Base-by-base conservation (phyloP, 1,140 invertebrate genomes). In the Calycopis cecrops region DNA sequence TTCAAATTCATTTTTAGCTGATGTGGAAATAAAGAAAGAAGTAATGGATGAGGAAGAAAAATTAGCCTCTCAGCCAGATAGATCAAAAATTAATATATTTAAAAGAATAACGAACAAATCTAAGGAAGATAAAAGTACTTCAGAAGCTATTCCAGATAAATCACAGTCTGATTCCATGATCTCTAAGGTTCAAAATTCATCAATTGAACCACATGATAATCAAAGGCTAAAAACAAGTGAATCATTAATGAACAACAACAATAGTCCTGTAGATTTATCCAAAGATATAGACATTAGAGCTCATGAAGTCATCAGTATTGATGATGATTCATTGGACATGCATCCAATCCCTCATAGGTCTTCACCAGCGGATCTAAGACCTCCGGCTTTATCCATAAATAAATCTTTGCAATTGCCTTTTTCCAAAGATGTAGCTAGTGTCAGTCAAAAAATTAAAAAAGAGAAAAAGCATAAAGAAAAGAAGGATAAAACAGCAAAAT, bases 11-110 rank as follows among this genome's bases (percentile, higher is more conserved):
- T 61, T 89, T 40, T 65, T 85, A 71, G 65, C 73, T 52, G 75
- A 85, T 52, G 62, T 72, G 57, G 76, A 79, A 62, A 87, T 88
- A 55, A 88, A 89, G 56, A 87, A 83, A 57, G 86, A 89, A 48
- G 84, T 90, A 59, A 76, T 87, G 52, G 89, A 90, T 44, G 90
- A 90, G 72, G 88, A 92, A 37, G 92, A 92, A 67, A 94, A 95
- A 85, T 75, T 95, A 16, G 90, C 91, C 0, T 92, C 90, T 3
- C 94, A 95, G 76, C 94, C 94, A 1, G 93, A 95, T 73, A 93
- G 92, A 76, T 93, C 92, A 74, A 96, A 96, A 78, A 78, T 95
- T 18, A 95, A 95, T 85, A 94, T 96, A 72, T 94, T 96, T 65
- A 96, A 95, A 73, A 95, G 95, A 84, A 94, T 95, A 69, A 92